Percentiles rank a stretch among this genome's conserved stretches.
Evolutionary conservation across 1,140 invertebrate genomes (phyloP).

Genomic region (Ostrea denselamellosa): DNA sequence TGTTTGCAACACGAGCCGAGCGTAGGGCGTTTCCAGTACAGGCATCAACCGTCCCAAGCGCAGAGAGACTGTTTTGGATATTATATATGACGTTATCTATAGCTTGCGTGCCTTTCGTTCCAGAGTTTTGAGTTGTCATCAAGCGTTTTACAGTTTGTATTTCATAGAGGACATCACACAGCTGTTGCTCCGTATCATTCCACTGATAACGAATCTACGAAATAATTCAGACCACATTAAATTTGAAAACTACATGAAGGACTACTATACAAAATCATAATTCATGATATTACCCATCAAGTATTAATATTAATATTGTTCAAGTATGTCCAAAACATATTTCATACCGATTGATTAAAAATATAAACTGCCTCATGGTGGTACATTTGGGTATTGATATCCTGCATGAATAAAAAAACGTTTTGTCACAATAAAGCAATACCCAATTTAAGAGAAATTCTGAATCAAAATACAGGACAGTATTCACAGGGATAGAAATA

Average conservation of each 20-base stretch:
- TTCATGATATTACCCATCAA: no score
- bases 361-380: background rate
- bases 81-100: background rate
- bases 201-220: conserved; percentile 13
- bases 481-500: background rate
- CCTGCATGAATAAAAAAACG: background rate
- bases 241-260: background rate
- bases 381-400: background rate
- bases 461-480: background rate
- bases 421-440: background rate
- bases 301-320: no score
- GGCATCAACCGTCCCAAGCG: background rate
- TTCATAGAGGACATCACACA: background rate
- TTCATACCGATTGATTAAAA: background rate
- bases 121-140: background rate
- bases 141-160: background rate
- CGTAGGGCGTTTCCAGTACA: background rate
- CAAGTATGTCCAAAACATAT: background rate
- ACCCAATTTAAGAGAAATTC: background rate
- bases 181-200: background rate
- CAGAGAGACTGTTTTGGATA: background rate
- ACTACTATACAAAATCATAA: background rate
- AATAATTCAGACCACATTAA: background rate
- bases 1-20: background rate
- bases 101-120: background rate